Conservation (phyloP, 2,113 vertebrate genomes). For the Setophaga petechia region DNA sequence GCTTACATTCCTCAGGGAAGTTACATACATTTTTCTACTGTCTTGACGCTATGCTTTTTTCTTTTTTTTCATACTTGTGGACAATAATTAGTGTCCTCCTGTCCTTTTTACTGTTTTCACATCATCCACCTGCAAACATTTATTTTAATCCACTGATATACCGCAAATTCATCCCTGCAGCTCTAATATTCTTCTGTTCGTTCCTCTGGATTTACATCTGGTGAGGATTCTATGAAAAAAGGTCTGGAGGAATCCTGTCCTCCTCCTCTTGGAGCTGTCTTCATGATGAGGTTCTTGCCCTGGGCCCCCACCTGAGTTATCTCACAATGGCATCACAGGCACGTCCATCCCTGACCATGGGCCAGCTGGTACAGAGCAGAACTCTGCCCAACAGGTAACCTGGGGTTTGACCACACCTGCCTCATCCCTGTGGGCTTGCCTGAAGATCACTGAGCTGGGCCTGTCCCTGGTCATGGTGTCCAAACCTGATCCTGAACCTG, state of each 20-base stretch:
- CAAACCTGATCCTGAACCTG: background rate
- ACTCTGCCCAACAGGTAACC: no score
- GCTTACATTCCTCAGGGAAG: background rate
- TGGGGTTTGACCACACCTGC: background rate
- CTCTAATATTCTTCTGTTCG: background rate
- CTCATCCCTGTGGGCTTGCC: background rate
- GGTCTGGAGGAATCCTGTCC: background rate
- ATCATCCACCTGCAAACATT: background rate
- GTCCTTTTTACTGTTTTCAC: background rate
- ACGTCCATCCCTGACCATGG: no score
- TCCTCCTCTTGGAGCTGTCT: background rate
- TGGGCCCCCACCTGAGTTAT: no score
- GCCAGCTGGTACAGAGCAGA: no score
- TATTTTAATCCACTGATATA: background rate
- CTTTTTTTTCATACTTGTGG: background rate
- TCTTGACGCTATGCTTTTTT: background rate
- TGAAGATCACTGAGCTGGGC: background rate
- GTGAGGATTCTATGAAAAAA: background rate
- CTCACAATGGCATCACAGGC: no score
- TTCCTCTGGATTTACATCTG: background rate
- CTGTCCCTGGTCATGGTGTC: background rate
- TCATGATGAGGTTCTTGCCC: no score
- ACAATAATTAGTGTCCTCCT: background rate
- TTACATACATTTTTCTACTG: background rate
- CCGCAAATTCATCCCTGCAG: background rate